These are phyloP conservation scores for Xiphorhynchus elegans DNA, from an alignment of 2,113 vertebrate species.

Conservation along the genomic window DNA sequence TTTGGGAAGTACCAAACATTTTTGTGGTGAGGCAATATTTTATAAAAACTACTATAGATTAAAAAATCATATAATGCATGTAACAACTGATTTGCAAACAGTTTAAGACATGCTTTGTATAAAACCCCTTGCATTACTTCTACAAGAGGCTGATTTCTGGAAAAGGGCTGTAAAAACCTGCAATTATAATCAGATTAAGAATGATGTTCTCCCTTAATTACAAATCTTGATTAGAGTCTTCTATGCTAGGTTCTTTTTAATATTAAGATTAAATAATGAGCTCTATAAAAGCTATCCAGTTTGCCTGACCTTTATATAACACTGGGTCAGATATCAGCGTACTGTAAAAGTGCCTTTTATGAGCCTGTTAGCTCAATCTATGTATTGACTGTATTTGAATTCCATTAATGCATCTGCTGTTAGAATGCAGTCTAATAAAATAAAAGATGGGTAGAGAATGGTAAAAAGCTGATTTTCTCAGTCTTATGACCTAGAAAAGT, in stretches of 20 bases:
- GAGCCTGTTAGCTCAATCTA: slow-evolving; percentile 18
- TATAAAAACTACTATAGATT: neutral
- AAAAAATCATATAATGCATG: slow-evolving; percentile 25
- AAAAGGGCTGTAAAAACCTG: slow-evolving; percentile 68
- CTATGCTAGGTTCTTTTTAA: slow-evolving; percentile 69
- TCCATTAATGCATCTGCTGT: slow-evolving; percentile 18
- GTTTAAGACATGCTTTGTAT: slow-evolving; percentile 24
- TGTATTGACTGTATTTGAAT: slow-evolving; percentile 46
- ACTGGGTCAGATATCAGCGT: slow-evolving; percentile 54
- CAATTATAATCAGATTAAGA: slow-evolving; percentile 81
- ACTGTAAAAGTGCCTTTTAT: slow-evolving; percentile 38
- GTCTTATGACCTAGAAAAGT: neutral
- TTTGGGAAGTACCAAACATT: neutral
- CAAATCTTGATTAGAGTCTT: slow-evolving; percentile 77
- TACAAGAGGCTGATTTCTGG: slow-evolving; percentile 62
- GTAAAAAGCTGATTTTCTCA: neutral
- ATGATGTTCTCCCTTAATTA: slow-evolving; percentile 76
- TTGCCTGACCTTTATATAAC: slow-evolving; percentile 68
- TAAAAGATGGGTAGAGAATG: neutral
- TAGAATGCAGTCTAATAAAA: neutral
- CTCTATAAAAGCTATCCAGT: slow-evolving; percentile 67
- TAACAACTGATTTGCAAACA: slow-evolving; percentile 50
- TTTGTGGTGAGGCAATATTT: neutral
- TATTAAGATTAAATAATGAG: slow-evolving; percentile 77
- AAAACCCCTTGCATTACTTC: slow-evolving; percentile 48